Evolutionary conservation across 2,113 vertebrate species (phyloP), one percentile per base, ranked within the genome.

Genomic region (Triplophysa tibetana): DNA sequence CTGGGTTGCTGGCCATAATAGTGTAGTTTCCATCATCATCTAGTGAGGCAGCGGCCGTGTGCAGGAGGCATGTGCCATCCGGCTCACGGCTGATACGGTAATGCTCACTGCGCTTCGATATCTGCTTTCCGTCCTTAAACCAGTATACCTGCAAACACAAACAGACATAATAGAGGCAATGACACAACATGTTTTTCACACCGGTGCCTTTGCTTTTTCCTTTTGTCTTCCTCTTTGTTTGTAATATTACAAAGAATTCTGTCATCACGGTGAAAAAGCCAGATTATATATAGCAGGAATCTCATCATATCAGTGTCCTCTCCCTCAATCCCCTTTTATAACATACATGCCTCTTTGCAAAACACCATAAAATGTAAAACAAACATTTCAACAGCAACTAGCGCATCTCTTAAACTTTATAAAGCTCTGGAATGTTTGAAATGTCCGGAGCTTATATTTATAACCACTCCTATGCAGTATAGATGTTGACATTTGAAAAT

Each of bases 81-180:
- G 92, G 88, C 62, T 97, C 95, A 33, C 95, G 93, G 70, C 95
- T 94, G 89, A 97, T 96, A 88, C 88, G 90, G 91, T 99, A 99
- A 91, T 98, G 98, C 64, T 98, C 97, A 1, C 95, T 98, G 88
- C 93, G 93, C 84, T 96, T 96, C 33, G 97, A 99, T 89, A 99
- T 98, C 90, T 99, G 97, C 87, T 99, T 99, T n/a, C 98, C 97
- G 41, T 99, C 98, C 90, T 99, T 99, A 87, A 99, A 99, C 98
- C 98, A 99, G 89, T 99, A 99, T 69, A 99, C 94, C 98, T 99
- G 41, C 14, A 81, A 52, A 69, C 8, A 65, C 68, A 43, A 10
- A 77, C 61, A 83, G 23, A 79, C 17, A 81, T 14, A 54, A 45
- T 7, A 70, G 2, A 80, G 61, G 66, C 56, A 58, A 43, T 77